Percentiles rank a stretch among this genome's conserved stretches.
Conservation (phyloP, 1,140 invertebrate species). For the Bathynomus jamesi region DNA sequence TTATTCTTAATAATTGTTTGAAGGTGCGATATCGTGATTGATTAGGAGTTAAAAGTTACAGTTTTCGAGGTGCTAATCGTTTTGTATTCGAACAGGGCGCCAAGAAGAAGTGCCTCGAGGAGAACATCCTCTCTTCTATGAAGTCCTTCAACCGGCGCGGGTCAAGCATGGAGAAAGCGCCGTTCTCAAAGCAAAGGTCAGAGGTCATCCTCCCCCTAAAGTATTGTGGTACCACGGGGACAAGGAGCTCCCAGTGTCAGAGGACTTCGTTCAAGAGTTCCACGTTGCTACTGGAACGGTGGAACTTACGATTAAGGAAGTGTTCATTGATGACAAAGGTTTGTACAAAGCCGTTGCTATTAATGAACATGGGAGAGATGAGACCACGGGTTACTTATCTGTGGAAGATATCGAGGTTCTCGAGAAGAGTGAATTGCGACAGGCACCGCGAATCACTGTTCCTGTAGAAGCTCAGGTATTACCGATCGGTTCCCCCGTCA, state of each 20-base stretch:
- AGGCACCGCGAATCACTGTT: slow-evolving; percentile 59
- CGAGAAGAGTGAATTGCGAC: slow-evolving; percentile 52
- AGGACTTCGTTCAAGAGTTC: slow-evolving; percentile 48
- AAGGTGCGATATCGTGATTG: slow-evolving; percentile 3
- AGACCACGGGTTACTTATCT: slow-evolving; percentile 40
- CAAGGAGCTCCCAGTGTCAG: slow-evolving; percentile 53
- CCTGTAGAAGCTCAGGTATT: slow-evolving; percentile 59
- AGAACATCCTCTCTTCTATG: slow-evolving; percentile 53
- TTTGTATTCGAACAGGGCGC: slow-evolving; percentile 1
- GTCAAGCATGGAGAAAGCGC: slow-evolving; percentile 55
- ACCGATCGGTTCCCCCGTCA: slow-evolving; percentile 52
- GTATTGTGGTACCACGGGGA: slow-evolving; percentile 63
- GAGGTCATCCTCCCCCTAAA: slow-evolving; percentile 58
- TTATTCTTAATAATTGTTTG: not conserved
- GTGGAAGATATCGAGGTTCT: slow-evolving; percentile 46
- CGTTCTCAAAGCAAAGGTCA: slow-evolving; percentile 55
- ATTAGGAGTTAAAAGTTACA: not conserved
- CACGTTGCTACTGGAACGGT: slow-evolving; percentile 57
- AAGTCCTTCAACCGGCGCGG: slow-evolving; percentile 58
- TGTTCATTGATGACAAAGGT: slow-evolving; percentile 57
- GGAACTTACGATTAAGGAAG: slow-evolving; percentile 55
- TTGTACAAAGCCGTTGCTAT: slow-evolving; percentile 48
- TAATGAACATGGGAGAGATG: slow-evolving; percentile 38
- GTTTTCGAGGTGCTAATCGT: not conserved
- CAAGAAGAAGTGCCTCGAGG: slow-evolving; percentile 41